phyloP scores from a whole-genome alignment of 2,113 vertebrate genomes.

The Dermatemys mawii region DNA sequence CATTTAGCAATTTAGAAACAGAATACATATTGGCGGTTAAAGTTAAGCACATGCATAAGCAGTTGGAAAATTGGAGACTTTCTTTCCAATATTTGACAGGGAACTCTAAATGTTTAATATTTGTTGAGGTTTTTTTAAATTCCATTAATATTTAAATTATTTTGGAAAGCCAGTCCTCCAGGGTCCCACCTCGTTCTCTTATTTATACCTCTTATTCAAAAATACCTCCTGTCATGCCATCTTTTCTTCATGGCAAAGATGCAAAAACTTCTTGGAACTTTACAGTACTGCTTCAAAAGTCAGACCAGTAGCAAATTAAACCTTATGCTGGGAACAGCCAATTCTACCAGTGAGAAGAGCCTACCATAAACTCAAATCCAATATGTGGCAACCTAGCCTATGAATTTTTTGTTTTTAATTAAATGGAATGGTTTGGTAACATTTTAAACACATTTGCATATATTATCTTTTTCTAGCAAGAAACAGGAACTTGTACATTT shows the following conservation, averaged over 20 bases:
- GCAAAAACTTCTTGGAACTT: neutral
- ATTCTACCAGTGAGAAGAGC: neutral
- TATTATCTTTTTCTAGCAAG: neutral
- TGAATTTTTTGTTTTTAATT: neutral
- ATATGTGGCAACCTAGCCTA: neutral
- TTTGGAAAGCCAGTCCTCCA: neutral
- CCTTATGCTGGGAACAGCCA: neutral
- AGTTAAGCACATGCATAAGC: neutral
- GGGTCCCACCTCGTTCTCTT: neutral
- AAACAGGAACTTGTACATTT: neutral
- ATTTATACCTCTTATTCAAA: neutral
- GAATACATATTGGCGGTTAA: neutral
- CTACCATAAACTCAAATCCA: neutral
- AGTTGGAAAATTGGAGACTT: neutral
- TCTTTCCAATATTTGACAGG: neutral
- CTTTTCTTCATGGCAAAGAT: neutral
- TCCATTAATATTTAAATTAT: neutral
- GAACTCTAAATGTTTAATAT: neutral
- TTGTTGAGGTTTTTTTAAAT: neutral
- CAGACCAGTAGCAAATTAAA: neutral
- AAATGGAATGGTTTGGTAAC: conserved; percentile 6
- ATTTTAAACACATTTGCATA: neutral
- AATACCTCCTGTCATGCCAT: neutral
- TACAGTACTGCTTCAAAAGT: neutral
- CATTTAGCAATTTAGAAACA: neutral